A percentile compares a stretch with the other conserved stretches of the same genome.
phyloP scores from a whole-genome alignment of 2,797 vertebrate species.

The Cygnus olor region DNA sequence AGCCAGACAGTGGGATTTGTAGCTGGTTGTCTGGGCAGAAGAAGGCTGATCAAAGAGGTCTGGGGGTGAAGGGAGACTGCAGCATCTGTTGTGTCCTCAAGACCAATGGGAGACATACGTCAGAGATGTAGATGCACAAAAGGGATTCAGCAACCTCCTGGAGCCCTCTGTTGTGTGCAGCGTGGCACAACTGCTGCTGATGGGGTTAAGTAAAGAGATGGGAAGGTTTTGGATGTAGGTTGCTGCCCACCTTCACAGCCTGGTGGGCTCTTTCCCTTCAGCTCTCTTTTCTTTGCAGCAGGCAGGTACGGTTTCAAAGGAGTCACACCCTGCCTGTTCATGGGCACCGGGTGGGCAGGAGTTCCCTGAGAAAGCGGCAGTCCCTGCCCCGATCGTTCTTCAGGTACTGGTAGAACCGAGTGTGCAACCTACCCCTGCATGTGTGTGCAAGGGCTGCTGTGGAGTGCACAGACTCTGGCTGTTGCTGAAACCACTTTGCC shows the following conservation, averaged over 20 bases:
- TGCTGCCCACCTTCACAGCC: background rate
- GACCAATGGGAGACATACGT: fast-evolving
- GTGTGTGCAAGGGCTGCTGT: conserved; percentile 61
- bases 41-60: background rate
- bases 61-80: background rate
- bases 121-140: background rate
- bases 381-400: conserved; percentile 94
- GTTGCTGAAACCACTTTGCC: background rate
- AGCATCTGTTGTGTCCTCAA: background rate
- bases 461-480: conserved; percentile 1
- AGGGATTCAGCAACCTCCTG: background rate
- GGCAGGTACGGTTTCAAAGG: conserved; percentile 93
- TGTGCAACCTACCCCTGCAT: conserved; percentile 59
- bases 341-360: conserved; percentile 87
- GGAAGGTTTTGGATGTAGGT: background rate
- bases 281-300: conserved; percentile 86
- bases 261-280: conserved; percentile 47
- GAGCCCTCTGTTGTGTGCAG: background rate
- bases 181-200: background rate
- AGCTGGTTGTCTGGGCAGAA: background rate
- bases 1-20: background rate
- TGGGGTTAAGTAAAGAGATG: background rate
- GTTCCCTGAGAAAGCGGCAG: conserved; percentile 87
- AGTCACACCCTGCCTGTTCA: conserved; percentile 94
- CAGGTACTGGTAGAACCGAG: conserved; percentile 85